Conservation (phyloP, 2,113 vertebrate species). For the Lamprologus lemairii region DNA sequence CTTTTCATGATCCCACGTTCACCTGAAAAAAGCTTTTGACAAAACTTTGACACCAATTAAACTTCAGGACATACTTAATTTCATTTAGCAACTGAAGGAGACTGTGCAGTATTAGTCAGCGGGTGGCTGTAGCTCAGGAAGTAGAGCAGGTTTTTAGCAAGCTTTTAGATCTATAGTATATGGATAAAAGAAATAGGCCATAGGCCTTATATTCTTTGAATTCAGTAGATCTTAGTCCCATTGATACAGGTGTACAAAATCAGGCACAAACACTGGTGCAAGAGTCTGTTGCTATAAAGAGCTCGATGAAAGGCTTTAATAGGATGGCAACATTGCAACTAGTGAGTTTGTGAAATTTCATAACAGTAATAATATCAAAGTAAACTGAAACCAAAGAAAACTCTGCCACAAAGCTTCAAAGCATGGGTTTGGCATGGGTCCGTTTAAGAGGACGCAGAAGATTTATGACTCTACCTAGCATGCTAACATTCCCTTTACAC, state of each 20-base stretch:
- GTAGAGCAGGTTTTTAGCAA: neutral
- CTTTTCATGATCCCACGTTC: neutral
- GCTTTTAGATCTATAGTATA: neutral
- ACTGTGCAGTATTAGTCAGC: neutral
- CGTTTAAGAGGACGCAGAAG: neutral
- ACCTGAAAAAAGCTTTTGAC: neutral
- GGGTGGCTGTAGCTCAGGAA: neutral
- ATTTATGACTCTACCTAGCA: neutral
- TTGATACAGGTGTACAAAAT: neutral
- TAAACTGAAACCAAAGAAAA: neutral
- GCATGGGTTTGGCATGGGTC: neutral
- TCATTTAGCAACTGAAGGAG: neutral
- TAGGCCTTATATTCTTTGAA: neutral
- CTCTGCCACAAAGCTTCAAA: neutral
- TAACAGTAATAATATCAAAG: neutral
- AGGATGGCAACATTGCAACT: neutral
- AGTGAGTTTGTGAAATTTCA: neutral
- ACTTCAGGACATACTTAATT: neutral
- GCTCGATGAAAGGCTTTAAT: neutral
- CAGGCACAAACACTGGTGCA: neutral
- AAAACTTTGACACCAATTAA: neutral
- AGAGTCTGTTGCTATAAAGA: neutral
- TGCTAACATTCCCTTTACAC: neutral
- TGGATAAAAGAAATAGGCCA: neutral
- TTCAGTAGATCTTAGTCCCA: neutral